These are phyloP conservation scores for Nomia melanderi DNA, from an alignment of 1,140 invertebrate species.

Conservation along the genomic window DNA sequence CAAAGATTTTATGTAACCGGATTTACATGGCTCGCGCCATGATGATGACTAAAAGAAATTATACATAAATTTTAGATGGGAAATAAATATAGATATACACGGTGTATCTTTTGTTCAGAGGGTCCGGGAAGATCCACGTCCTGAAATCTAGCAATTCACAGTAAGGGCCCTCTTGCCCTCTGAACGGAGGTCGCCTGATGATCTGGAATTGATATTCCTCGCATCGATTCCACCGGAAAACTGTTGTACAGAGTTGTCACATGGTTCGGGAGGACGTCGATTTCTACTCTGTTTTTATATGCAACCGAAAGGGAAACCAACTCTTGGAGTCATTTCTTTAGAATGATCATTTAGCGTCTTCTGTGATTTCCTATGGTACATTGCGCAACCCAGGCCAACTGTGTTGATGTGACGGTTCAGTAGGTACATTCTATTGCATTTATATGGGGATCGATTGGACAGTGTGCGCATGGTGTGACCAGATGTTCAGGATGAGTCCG, in stretches of 20 bases:
- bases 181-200: background rate
- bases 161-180: background rate
- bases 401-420: conserved; percentile 29
- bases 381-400: conserved; percentile 30
- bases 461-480: conserved; percentile 22
- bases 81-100: conserved; percentile 20
- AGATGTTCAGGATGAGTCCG: conserved; percentile 41
- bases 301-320: too few relatives aligned
- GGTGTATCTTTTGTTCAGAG: background rate
- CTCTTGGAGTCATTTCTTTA: too few relatives aligned
- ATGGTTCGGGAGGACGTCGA: conserved; percentile 15
- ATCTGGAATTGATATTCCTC: conserved; percentile 19
- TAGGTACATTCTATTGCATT: conserved; percentile 38
- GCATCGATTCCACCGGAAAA: conserved; percentile 7
- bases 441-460: too few relatives aligned
- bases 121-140: background rate
- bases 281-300: conserved; percentile 36
- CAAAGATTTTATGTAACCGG: conserved; percentile 76
- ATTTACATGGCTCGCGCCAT: conserved; percentile 48
- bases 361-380: conserved; percentile 26
- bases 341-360: conserved; percentile 5
- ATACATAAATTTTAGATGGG: conserved; percentile 24
- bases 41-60: conserved; percentile 32
- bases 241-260: conserved; percentile 40
- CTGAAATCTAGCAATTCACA: background rate